These are phyloP conservation scores for Zophobas atratus DNA, from an alignment of 1,140 invertebrate genomes.

Conservation along the genomic window DNA sequence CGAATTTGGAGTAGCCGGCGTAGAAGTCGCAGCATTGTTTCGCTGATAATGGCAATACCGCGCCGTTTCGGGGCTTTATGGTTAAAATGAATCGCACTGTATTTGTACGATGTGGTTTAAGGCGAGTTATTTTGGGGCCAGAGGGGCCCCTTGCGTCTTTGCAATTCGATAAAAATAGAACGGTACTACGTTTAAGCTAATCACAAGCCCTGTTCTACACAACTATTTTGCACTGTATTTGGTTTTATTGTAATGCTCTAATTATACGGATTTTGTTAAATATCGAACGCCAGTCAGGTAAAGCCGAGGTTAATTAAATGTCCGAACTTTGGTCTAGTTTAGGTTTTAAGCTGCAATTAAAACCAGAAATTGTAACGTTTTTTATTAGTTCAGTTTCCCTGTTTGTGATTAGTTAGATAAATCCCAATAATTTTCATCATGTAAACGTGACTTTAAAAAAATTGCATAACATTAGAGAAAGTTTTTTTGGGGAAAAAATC, in stretches of 20 bases:
- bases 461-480: too few relatives aligned
- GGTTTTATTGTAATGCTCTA: background rate
- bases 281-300: too few relatives aligned
- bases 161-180: conserved; percentile 38
- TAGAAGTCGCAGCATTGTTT: background rate
- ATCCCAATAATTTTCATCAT: too few relatives aligned
- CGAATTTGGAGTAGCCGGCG: background rate
- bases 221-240: background rate
- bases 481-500: too few relatives aligned
- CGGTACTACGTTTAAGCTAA: conserved; percentile 15
- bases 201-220: background rate
- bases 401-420: too few relatives aligned
- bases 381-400: too few relatives aligned
- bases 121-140: conserved; percentile 37
- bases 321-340: too few relatives aligned
- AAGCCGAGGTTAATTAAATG: too few relatives aligned
- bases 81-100: conserved; percentile 36
- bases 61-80: conserved; percentile 3
- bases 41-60: too few relatives aligned
- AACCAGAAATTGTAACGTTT: too few relatives aligned
- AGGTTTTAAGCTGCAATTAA: too few relatives aligned
- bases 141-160: conserved; percentile 37
- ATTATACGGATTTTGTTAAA: background rate
- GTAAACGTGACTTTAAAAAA: too few relatives aligned
- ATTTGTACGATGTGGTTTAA: conserved; percentile 9